Base-by-base conservation (phyloP, 1,140 invertebrate species). In the Contarinia nasturtii region DNA sequence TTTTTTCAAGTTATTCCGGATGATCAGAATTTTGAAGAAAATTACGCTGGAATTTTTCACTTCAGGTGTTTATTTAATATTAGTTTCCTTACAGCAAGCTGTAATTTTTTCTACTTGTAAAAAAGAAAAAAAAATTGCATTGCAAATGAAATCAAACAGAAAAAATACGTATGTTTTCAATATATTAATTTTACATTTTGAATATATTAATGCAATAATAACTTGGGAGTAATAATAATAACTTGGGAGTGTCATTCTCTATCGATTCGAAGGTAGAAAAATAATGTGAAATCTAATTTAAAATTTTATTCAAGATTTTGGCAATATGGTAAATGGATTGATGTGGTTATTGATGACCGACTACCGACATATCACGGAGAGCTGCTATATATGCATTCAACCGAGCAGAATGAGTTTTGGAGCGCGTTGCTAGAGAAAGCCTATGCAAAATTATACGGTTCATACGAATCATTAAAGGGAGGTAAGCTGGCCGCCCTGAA, bases 361-460 rank as follows among this genome's bases (percentile, higher is more conserved):
- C 68, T 98, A 42, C 94, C 94, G 0, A 96, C 92, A 0, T 83
- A 82, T 61, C 71, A 82, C 38, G 91, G 88, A 0, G 76, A 87
- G 60, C 71, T 98, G 1, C 71, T 97, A 21, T 98, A 93, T 68
- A 78, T 98, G 56, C 87, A 91, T 61, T 97, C 93, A 0, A 77
- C 85, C 0, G 86, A 93, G 55, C 76, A 70, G 38, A 95, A 85
- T 55, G 88, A 93, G 67, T 98, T 98, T 65, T 98, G 95, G 95
- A 92, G 87, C 61, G 92, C 94, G 1, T 67, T 98, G 18, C 63
- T 98, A 34, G 95, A 98, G 61, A 98, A 98, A 69, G 95, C 94
- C 1, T 98, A 98, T 68, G 93, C 94, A 20, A 98, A 98, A 63
- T 63, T 89, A 20, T 88, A 93, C 63, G 94, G 94, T 2, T 95